phyloP scores from a whole-genome alignment of 2,113 vertebrate genomes.

The Microcebus tavaratra region DNA sequence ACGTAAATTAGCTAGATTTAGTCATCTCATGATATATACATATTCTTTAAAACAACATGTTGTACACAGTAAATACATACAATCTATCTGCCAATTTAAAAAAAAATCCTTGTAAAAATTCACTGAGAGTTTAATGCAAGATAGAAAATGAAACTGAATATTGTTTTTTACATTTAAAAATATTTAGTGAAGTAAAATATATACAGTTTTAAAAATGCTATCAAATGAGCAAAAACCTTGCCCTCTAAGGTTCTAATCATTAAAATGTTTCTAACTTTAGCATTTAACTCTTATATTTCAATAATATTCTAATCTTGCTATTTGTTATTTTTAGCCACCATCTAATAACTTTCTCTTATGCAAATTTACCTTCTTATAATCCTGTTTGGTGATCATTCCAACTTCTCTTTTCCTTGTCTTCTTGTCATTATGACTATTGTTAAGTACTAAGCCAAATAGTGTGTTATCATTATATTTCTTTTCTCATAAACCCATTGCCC shows the following conservation, averaged over 20 bases:
- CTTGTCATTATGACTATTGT: neutral
- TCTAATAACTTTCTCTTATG: neutral
- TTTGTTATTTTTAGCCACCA: neutral
- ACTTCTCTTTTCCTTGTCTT: neutral
- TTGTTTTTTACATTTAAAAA: neutral
- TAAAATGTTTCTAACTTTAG: neutral
- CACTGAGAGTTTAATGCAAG: neutral
- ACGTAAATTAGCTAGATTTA: neutral
- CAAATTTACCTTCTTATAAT: neutral
- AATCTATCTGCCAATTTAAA: neutral
- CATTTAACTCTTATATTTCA: neutral
- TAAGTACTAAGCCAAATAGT: neutral
- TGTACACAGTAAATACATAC: neutral
- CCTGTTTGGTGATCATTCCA: neutral
- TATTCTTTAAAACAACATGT: neutral
- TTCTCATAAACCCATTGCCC: neutral
- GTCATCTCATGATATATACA: neutral
- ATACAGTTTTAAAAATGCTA: neutral
- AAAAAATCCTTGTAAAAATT: neutral
- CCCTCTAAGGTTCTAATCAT: neutral
- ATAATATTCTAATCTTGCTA: neutral
- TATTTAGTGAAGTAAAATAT: neutral
- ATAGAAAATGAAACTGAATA: conserved; percentile 10
- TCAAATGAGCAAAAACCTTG: neutral
- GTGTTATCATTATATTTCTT: neutral